Percentiles rank a stretch among this genome's conserved stretches.
These are phyloP conservation scores for Simalia tracyae DNA, from an alignment of 2,797 vertebrate genomes.

Conservation along the genomic window DNA sequence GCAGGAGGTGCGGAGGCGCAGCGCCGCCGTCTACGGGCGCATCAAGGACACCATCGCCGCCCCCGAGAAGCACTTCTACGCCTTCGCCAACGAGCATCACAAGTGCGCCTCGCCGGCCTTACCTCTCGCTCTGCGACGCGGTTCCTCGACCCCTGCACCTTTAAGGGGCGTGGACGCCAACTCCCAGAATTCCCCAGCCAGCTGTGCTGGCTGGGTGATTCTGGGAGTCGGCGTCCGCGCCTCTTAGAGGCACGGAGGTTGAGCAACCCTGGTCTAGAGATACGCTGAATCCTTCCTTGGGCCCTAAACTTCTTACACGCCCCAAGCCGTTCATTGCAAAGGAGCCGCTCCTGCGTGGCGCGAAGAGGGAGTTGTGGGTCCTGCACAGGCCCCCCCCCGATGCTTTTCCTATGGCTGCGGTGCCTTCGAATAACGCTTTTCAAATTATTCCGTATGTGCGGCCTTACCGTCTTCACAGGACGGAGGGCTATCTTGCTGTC, in stretches of 20 bases:
- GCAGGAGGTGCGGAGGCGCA: conserved; percentile 91
- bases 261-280: not conserved
- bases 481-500: not conserved
- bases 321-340: not conserved
- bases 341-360: not conserved
- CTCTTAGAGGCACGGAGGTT: not conserved
- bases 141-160: not conserved
- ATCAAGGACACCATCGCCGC: conserved; percentile 88
- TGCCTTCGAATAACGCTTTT: not conserved
- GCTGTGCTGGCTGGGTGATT: not conserved
- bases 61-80: conserved; percentile 91
- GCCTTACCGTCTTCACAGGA: not conserved
- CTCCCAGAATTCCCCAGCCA: not conserved
- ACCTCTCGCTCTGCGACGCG: not conserved
- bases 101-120: conserved; percentile 73
- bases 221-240: not conserved
- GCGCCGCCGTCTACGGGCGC: conserved; percentile 89
- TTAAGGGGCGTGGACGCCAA: not conserved
- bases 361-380: not conserved
- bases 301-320: not conserved
- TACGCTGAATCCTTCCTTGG: not conserved
- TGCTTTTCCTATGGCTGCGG: not conserved
- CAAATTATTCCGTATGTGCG: not conserved
- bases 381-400: not conserved
- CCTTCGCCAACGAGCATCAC: conserved; percentile 96